phyloP scores from a whole-genome alignment of 2,797 vertebrate species.

The Gambelia wislizenii region DNA sequence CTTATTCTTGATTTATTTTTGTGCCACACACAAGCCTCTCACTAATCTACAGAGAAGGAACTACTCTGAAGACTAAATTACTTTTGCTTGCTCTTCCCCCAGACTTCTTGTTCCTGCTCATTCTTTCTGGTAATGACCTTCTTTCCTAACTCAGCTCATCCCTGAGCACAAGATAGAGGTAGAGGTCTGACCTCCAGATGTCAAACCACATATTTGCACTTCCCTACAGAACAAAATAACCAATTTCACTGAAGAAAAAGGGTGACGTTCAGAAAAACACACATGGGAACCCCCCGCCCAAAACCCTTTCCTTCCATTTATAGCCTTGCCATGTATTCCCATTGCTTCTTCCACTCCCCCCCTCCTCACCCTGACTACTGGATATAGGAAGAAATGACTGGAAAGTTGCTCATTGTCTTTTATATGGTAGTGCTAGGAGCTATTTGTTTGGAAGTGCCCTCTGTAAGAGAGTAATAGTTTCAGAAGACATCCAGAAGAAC shows the following conservation, averaged over 20 bases:
- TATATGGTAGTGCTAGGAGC: neutral
- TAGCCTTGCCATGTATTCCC: neutral
- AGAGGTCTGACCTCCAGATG: too few relatives aligned
- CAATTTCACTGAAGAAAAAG: neutral
- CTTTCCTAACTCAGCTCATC: too few relatives aligned
- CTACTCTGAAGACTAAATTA: neutral
- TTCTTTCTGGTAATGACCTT: too few relatives aligned
- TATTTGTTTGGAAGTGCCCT: neutral
- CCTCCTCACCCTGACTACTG: neutral
- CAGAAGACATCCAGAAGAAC: neutral
- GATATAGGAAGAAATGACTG: neutral
- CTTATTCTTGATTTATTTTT: too few relatives aligned
- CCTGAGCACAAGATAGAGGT: too few relatives aligned
- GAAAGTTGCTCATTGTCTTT: neutral
- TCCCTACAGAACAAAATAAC: too few relatives aligned
- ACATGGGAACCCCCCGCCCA: too few relatives aligned
- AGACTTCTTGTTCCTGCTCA: too few relatives aligned
- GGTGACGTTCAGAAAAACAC: neutral
- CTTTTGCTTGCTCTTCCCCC: neutral
- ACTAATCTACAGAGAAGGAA: too few relatives aligned
- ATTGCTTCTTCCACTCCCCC: neutral
- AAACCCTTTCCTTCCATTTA: neutral
- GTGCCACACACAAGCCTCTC: too few relatives aligned
- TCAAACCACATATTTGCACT: too few relatives aligned
- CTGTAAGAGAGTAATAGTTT: neutral